Evolutionary conservation across 1,140 invertebrate species (phyloP).

Genomic region (Plodia interpunctella): DNA sequence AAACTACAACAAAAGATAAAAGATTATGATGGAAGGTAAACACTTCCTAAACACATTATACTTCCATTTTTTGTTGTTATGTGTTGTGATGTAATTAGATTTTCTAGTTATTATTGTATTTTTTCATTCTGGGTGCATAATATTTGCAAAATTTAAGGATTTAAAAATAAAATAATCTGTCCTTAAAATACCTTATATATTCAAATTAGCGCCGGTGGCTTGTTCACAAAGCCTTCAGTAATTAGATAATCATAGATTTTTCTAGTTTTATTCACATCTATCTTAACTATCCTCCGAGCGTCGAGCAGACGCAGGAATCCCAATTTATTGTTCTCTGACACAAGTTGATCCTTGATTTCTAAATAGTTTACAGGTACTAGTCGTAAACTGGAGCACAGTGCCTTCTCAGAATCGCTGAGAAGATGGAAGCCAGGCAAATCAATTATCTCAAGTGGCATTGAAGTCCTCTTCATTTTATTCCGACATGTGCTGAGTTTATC

Average conservation of each 20-base stretch:
- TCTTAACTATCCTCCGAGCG: conserved; percentile 90
- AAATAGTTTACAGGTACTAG: conserved; percentile 87
- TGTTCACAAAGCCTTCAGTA: conserved; percentile 83
- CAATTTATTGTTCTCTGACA: conserved; percentile 85
- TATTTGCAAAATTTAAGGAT: too few relatives aligned
- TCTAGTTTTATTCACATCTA: conserved; percentile 95
- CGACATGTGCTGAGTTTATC: conserved; percentile 24
- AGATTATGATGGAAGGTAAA: too few relatives aligned
- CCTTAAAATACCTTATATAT: too few relatives aligned
- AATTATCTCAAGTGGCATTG: conserved; percentile 83
- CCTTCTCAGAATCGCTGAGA: conserved; percentile 83
- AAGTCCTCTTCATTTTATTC: conserved; percentile 36
- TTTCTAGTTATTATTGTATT: too few relatives aligned
- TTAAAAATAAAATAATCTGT: too few relatives aligned
- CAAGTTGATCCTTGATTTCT: conserved; percentile 85
- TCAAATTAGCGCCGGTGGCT: conserved; percentile 38
- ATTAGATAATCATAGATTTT: conserved; percentile 92
- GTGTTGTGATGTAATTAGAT: too few relatives aligned
- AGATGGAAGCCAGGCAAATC: conserved; percentile 89
- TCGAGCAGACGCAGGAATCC: conserved; percentile 86
- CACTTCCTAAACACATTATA: too few relatives aligned
- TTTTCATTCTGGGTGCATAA: too few relatives aligned
- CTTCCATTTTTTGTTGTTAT: too few relatives aligned
- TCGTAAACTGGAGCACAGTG: conserved; percentile 85
- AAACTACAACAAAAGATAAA: too few relatives aligned